Percentiles rank a stretch among this genome's conserved stretches.
These are phyloP conservation scores for Pantelozetes paolii DNA, from an alignment of 2,888 invertebrate genomes.

Conservation along the genomic window DNA sequence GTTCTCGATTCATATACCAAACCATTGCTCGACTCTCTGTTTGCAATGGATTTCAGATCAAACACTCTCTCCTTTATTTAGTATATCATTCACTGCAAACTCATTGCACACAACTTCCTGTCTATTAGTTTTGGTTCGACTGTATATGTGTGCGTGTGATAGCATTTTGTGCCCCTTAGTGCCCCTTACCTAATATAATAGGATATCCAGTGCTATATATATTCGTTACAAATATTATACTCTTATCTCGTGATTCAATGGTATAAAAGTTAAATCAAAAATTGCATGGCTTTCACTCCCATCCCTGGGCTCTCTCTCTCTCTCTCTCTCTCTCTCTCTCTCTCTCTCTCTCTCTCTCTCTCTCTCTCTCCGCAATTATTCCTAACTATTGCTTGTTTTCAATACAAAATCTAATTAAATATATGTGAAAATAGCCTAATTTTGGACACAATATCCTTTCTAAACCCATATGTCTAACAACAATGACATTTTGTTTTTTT, in stretches of 20 bases:
- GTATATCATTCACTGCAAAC: background rate
- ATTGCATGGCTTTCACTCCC: background rate
- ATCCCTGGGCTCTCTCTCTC: too few species aligned
- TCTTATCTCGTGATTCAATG: conserved; percentile 22
- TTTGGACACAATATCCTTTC: background rate
- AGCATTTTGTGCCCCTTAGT: conserved; percentile 12
- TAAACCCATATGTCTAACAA: background rate
- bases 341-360: too few species aligned
- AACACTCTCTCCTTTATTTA: background rate
- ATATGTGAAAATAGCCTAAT: background rate
- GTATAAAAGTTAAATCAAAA: conserved; percentile 25
- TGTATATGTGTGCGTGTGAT: conserved; percentile 25
- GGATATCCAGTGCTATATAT: background rate
- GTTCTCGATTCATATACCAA: background rate
- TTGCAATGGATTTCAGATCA: background rate
- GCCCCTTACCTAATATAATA: conserved; percentile 10
- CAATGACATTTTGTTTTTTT: background rate
- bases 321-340: too few species aligned
- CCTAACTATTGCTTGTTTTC: background rate
- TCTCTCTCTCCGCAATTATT: too few species aligned
- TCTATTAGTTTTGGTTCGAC: conserved; percentile 25
- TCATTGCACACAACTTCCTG: conserved; percentile 24
- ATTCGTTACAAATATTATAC: conserved; percentile 12
- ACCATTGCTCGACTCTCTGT: background rate
- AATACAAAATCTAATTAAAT: background rate